Base-by-base conservation (phyloP, 2,888 invertebrate species). In the Hirtodrosophila histrioides region DNA sequence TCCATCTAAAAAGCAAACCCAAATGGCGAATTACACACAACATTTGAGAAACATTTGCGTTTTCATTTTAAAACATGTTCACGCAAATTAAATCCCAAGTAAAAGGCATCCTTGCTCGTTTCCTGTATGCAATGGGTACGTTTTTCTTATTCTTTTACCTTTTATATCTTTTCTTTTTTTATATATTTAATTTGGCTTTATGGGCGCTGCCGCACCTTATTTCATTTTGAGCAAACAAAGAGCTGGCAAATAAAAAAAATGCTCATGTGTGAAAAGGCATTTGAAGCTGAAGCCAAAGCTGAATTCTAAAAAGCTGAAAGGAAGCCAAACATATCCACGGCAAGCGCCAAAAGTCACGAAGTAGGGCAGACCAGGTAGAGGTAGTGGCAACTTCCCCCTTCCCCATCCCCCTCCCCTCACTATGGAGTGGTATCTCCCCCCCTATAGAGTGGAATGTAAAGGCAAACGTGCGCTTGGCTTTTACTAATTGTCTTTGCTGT, bases 401-500 rank as follows among this genome's bases (percentile, higher is more conserved):
- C 37, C 44, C 27, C n/a, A n/a, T n/a, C n/a, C 1, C 24, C 5
- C 17, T 29, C 17, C 33, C 37, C 27, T 10, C 10, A 6, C n/a
- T 9, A 31, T 31, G 2, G 31, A 31, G 31, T 6, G 31, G 8
- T 31, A 31, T 33, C 33, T 40, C 10, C 9, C 0, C 10, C 39
- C 23, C 29, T 4, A n/a, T 41, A 31, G 7, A 31, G 9, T 6
- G 31, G 31, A 4, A 31, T 7, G 29, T 36, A 35, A 64, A 48
- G 62, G 48, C 48, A 69, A 76, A 71, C 77, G 81, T 63, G 71
- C 72, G 67, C 75, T 86, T 75, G 67, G 54, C 75, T 76, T 80
- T 67, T 67, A 86, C 82, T 82, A 82, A 86, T 86, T 83, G 83
- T 86, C 85, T 84, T 84, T 83, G 65, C 69, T 62, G 81, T 86